Evolutionary conservation across 2,113 vertebrate species (phyloP), one percentile per base, ranked within the genome.

Genomic region (Arvicanthis niloticus): DNA sequence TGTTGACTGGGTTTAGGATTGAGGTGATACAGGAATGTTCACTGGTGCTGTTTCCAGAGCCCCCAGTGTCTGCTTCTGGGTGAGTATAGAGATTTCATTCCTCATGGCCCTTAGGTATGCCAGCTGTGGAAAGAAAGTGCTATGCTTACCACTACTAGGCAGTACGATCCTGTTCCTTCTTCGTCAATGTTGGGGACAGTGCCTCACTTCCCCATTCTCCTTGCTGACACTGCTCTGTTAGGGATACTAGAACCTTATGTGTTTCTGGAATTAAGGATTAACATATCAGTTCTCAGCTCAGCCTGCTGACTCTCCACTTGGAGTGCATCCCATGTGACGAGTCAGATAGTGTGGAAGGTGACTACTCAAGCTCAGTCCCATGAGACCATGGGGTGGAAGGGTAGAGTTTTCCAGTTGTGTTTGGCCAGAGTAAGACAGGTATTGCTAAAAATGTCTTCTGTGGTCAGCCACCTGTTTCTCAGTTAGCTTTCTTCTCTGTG

Each of bases 371-470:
- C 13, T 42, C 15, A 48, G 29, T 34, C 31, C 73, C 12, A 10
- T 37, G 67, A 93, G 85, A 42, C 56, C 56, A 1, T 73, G 53
- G 40, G 17, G 8, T 42, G 31, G n/a, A 72, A 26, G 56, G 53
- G 73, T 22, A 56, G 9, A 9, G 4, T 37, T 73, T 51, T 78
- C 26, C 4, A 67, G 16, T 78, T 91, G 60, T 56, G 5, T 72
- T 91, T 91, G 62, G 16, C 21, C 51, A 4, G 15, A 86, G 34
- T 51, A 76, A 29, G 42, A 31, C 7, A 42, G 16, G 29, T 89
- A 37, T 81, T 93, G 51, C 76, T 34, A 76, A 81, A 62, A 72
- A 58, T 76, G 21, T 62, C 77, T 96, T 94, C 31, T 86, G 7
- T 89, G 13, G 48, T 93, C 15, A 76, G 8, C 37, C 11, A 11